A percentile compares a stretch with the other conserved stretches of the same genome.
phyloP scores from a whole-genome alignment of 2,888 invertebrate genomes.

The Oscheius sp. region DNA sequence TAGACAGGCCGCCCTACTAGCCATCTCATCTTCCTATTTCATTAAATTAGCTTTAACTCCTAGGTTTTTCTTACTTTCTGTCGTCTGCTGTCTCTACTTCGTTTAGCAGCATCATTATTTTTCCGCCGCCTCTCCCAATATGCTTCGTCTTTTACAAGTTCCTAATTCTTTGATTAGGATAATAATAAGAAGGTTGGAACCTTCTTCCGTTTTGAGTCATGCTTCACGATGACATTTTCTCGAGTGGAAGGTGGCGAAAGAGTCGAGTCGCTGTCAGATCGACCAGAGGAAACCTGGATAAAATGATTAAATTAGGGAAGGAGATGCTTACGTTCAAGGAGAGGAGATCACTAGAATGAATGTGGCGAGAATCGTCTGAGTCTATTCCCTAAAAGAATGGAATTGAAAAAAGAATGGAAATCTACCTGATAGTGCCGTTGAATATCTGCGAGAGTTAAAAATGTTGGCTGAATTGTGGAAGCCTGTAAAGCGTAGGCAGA shows the following conservation, averaged over 20 bases:
- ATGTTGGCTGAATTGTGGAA: conserved; percentile 18
- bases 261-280: conserved; percentile 37
- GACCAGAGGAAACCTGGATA: conserved; percentile 8
- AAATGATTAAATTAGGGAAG: not conserved
- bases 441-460: conserved; percentile 18
- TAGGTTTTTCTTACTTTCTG: conserved; percentile 71
- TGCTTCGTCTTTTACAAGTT: conserved; percentile 78
- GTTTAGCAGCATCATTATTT: conserved; percentile 93
- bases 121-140: conserved; percentile 88
- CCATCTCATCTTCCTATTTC: conserved; percentile 86
- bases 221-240: conserved; percentile 49
- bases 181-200: not conserved
- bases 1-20: conserved; percentile 84
- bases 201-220: conserved; percentile 49
- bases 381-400: not conserved
- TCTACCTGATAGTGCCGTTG: conserved; percentile 31
- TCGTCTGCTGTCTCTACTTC: conserved; percentile 87
- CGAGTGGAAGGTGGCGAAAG: conserved; percentile 43
- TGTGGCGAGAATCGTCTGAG: not conserved
- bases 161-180: conserved; percentile 25
- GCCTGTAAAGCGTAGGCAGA: conserved; percentile 1
- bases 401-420: not conserved
- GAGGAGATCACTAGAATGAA: conserved; percentile 5
- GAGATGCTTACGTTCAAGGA: conserved; percentile 2
- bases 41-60: not conserved